Base-by-base conservation (phyloP, 2,888 invertebrate species). In the Ernsta delagoae region DNA sequence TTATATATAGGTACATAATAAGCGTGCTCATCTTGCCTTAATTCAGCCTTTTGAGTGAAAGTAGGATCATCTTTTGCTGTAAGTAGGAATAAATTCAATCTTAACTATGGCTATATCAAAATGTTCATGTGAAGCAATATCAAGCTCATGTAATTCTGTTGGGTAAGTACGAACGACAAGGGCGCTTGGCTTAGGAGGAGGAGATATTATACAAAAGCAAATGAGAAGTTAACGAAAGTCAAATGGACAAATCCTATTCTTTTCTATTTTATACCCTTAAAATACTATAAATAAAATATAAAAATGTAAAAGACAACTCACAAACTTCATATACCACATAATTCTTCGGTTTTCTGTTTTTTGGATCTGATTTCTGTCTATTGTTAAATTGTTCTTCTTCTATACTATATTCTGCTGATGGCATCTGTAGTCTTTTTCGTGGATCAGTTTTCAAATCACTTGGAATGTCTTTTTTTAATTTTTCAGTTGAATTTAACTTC, bases 241-340 rank as follows among this genome's bases (percentile, higher is more conserved):
- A 48, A 48, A 48, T n/a, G 48, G 1, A 48, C 8, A 12, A n/a
- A n/a, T n/a, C n/a, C n/a, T n/a, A n/a, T n/a, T n/a, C n/a, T n/a
- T n/a, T n/a, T n/a, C n/a, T n/a, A n/a, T n/a, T n/a, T n/a, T n/a
- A n/a, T n/a, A n/a, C n/a, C n/a, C n/a, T n/a, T n/a, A n/a, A n/a
- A n/a, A n/a, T n/a, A n/a, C n/a, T n/a, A n/a, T n/a, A n/a, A n/a
- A n/a, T n/a, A n/a, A n/a, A n/a, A n/a, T n/a, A n/a, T n/a, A n/a
- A n/a, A n/a, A n/a, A n/a, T n/a, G n/a, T n/a, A n/a, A n/a, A n/a
- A n/a, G n/a, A n/a, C n/a, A n/a, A 85, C 89, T 86, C 81, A 90
- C 90, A 72, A 31, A 87, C 75, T 85, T 89, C 88, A 75, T 78
- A 86, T 6, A 89, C 85, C 9, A 76, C 69, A 65, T 84, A 83